Evolutionary conservation across 2,113 vertebrate species (phyloP).

Genomic region (Haemorhous mexicanus): DNA sequence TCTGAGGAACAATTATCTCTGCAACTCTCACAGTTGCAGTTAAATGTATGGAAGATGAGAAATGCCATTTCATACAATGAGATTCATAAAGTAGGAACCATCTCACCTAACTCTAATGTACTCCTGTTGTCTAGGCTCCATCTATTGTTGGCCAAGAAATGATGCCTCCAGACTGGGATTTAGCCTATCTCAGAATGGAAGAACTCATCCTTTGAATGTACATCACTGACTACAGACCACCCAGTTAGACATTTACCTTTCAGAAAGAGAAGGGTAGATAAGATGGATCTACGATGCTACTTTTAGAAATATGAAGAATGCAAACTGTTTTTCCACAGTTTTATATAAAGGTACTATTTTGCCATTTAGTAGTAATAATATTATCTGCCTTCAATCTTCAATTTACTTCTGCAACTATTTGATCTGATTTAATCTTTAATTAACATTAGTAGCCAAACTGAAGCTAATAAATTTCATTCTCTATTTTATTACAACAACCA

Average conservation of each 20-base stretch:
- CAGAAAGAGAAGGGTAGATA: background rate
- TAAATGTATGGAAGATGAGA: background rate
- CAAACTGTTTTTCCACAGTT: background rate
- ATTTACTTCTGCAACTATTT: background rate
- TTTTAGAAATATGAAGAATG: background rate
- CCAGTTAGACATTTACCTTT: background rate
- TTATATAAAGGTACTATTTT: background rate
- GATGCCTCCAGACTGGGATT: background rate
- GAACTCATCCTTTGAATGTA: background rate
- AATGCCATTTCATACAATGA: background rate
- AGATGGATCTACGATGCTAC: background rate
- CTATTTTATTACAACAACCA: background rate
- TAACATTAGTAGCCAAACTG: background rate
- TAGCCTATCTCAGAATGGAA: background rate
- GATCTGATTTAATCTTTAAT: background rate
- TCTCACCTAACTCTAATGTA: background rate
- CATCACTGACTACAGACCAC: background rate
- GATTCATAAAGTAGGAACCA: background rate
- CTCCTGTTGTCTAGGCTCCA: background rate
- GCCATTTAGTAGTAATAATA: background rate
- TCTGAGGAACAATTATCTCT: background rate
- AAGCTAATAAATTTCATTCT: background rate
- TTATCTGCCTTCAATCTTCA: background rate
- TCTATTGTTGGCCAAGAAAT: background rate
- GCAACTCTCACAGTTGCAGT: background rate